Evolutionary conservation across 2,113 vertebrate genomes (phyloP).

Genomic region (Acrocephalus arundinaceus): DNA sequence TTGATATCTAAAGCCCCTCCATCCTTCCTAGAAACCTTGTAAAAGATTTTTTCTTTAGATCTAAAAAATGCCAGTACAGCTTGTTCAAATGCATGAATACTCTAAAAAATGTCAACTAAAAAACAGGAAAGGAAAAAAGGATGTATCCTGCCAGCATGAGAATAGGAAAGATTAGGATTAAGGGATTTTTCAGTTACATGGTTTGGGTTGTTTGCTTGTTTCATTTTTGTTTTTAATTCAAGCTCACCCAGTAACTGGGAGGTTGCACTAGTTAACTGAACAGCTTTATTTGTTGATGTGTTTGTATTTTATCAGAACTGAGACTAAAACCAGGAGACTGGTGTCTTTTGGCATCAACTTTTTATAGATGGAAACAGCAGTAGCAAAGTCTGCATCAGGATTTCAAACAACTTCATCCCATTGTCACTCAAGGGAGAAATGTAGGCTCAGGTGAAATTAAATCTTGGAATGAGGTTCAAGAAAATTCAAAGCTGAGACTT

Average conservation of each 20-base stretch:
- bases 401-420: not conserved
- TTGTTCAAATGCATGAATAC: not conserved
- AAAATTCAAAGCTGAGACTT: not conserved
- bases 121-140: not conserved
- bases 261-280: not conserved
- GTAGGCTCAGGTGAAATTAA: not conserved
- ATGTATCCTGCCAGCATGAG: not conserved
- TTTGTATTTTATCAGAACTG: not conserved
- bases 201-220: not conserved
- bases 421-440: not conserved
- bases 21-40: not conserved
- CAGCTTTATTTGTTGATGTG: not conserved
- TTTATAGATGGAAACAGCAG: not conserved
- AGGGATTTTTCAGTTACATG: not conserved
- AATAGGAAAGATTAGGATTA: not conserved
- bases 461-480: not conserved
- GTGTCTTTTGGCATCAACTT: not conserved
- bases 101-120: not conserved
- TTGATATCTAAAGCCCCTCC: not conserved
- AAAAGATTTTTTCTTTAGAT: not conserved
- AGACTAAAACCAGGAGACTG: not conserved
- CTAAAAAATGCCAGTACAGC: not conserved
- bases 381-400: not conserved
- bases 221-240: not conserved
- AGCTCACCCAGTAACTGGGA: not conserved